Evolutionary conservation across 2,888 invertebrate genomes (phyloP).

Genomic region (Mellilla xanthometata): DNA sequence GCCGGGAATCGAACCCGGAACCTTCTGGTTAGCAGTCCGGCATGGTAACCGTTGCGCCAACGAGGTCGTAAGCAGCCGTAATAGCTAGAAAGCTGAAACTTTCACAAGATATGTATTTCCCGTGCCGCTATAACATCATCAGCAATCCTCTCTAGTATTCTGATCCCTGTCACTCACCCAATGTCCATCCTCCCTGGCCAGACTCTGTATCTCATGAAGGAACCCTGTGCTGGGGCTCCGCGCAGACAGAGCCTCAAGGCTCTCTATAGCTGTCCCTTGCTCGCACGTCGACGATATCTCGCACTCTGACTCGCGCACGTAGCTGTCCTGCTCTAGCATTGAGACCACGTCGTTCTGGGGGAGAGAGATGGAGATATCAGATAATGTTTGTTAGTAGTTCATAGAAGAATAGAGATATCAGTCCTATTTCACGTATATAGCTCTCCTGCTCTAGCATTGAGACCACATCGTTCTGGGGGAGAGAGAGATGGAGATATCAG

Average conservation of each 20-base stretch:
- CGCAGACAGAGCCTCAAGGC: conserved; percentile 75
- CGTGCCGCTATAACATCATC: too few relatives aligned
- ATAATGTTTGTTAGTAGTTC: too few relatives aligned
- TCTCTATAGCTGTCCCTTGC: conserved; percentile 76
- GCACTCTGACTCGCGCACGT: conserved; percentile 66
- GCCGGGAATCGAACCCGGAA: too few relatives aligned
- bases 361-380: conserved; percentile 15
- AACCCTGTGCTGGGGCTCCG: conserved; percentile 73
- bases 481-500: conserved; percentile 9
- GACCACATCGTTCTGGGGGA: conserved; percentile 68
- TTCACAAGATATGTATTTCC: too few relatives aligned
- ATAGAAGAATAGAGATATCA: too few relatives aligned
- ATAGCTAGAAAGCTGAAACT: too few relatives aligned
- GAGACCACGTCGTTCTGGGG: conserved; percentile 70
- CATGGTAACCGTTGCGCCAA: too few relatives aligned
- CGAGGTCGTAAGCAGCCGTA: too few relatives aligned
- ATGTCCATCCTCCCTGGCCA: conserved; percentile 59
- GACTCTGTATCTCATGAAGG: conserved; percentile 75
- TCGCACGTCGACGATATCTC: conserved; percentile 73
- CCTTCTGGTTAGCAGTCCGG: too few relatives aligned
- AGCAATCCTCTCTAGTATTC: too few relatives aligned
- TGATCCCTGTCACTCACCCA: conserved; percentile 60
- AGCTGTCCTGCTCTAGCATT: conserved; percentile 69
- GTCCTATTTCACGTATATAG: conserved; percentile 64
- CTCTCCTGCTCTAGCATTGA: conserved; percentile 69